Percentiles rank a stretch among this genome's conserved stretches.
Conservation (phyloP, 2,888 invertebrate genomes). For the Diabrotica balteata region DNA sequence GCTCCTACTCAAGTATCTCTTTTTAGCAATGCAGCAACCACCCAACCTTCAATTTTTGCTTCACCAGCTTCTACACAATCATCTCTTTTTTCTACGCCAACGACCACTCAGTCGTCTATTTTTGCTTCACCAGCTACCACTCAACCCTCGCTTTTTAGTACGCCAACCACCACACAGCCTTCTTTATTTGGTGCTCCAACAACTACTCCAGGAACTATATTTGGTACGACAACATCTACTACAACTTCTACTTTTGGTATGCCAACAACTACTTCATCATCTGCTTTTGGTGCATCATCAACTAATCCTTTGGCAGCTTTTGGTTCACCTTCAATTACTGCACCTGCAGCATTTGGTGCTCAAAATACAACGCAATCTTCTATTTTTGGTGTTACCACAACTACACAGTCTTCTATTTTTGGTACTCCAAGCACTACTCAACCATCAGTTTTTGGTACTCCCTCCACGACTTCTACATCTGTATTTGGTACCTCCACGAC, state of each 20-base stretch:
- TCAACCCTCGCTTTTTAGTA: background rate
- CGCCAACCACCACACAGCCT: slow-evolving; percentile 21
- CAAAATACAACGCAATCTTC: slow-evolving; percentile 7
- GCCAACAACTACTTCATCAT: slow-evolving; percentile 23
- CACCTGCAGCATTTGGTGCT: slow-evolving; percentile 29
- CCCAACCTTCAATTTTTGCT: slow-evolving; percentile 6
- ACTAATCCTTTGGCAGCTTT: slow-evolving; percentile 1
- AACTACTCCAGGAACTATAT: slow-evolving; percentile 23
- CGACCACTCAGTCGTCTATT: slow-evolving; percentile 25
- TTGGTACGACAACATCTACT: slow-evolving; percentile 26
- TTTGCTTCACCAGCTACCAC: slow-evolving; percentile 23
- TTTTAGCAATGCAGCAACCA: slow-evolving; percentile 4
- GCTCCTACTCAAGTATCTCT: slow-evolving; percentile 15
- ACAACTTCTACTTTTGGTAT: slow-evolving; percentile 30
- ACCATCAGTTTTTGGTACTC: slow-evolving; percentile 14
- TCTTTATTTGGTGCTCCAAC: slow-evolving; percentile 35
- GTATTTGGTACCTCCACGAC: slow-evolving; percentile 21
- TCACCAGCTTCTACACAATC: slow-evolving; percentile 26
- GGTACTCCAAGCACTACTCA: slow-evolving; percentile 12
- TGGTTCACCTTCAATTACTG: slow-evolving; percentile 34
- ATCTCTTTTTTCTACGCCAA: slow-evolving; percentile 24
- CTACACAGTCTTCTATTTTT: slow-evolving; percentile 13
- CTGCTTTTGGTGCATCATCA: slow-evolving; percentile 4
- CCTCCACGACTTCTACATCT: slow-evolving; percentile 25
- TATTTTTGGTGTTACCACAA: slow-evolving; percentile 5